Conservation (phyloP, 2,113 vertebrate species). For the Platichthys flesus region DNA sequence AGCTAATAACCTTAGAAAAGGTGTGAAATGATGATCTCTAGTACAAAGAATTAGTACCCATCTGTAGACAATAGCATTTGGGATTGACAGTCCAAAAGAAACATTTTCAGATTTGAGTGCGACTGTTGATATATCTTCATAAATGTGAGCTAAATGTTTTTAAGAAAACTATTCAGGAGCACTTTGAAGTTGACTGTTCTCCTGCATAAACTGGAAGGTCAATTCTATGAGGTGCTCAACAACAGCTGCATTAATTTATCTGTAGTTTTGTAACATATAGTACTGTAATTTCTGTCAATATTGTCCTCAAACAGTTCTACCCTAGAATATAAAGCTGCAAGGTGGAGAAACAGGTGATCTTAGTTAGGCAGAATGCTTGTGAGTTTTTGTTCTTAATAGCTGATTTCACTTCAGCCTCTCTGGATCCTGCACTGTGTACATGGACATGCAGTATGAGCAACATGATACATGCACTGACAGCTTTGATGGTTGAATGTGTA, state of each 20-base stretch:
- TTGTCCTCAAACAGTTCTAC: neutral
- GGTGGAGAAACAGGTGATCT: neutral
- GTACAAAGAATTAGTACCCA: too few relatives aligned
- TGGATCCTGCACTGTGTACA: neutral
- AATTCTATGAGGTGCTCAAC: neutral
- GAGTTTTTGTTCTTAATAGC: neutral
- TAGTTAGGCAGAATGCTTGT: neutral
- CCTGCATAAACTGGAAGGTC: neutral
- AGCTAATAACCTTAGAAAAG: too few relatives aligned
- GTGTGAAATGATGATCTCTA: too few relatives aligned
- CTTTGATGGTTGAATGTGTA: neutral
- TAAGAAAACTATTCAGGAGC: too few relatives aligned
- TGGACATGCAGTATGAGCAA: conserved; percentile 6
- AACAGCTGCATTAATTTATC: neutral
- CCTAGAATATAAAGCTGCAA: neutral
- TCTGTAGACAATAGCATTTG: too few relatives aligned
- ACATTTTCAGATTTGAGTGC: too few relatives aligned
- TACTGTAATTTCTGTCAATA: neutral
- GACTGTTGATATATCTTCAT: too few relatives aligned
- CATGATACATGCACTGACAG: neutral
- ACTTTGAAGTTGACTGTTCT: neutral
- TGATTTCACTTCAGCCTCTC: neutral
- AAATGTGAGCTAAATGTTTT: too few relatives aligned
- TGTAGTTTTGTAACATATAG: neutral
- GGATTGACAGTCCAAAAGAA: too few relatives aligned